Base-by-base conservation (phyloP, 2,113 vertebrate species). In the Crotophaga sulcirostris region DNA sequence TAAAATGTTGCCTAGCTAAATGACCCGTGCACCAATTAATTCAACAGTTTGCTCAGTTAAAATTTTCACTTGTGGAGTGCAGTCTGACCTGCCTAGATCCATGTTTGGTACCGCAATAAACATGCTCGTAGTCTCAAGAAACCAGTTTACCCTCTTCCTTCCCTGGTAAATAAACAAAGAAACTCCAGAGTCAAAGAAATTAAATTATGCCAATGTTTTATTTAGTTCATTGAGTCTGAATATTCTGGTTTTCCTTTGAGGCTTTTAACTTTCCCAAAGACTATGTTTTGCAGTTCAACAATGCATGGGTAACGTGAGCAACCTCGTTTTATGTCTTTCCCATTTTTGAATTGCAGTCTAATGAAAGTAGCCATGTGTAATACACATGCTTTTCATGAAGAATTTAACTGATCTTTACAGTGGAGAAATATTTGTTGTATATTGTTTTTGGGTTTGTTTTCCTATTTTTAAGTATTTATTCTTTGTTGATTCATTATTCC, bases 241-340 rank as follows among this genome's bases (percentile, higher is more conserved):
- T 89, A 86, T 73, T 85, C 49, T 81, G 24, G 4, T 88, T 94
- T 93, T 92, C 44, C 12, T 83, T 72, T 29, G 55, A 96, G 49
- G 19, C 26, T 89, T 94, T 91, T 73, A 45, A 52, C 38, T 95
- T 92, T 69, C 40, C 25, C 11, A 33, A 8, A 82, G 56, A 36
- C 10, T 80, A 11, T 79, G 26, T 90, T 94, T 82, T 93, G 47
- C 44, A 72, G 45, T 54, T 68, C 72, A 85, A 6, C 70, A 52
- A 68, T 77, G 47, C 64, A 60, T 44, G 52, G 31, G 18, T 85
- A 69, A 63, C 8, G 4, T n/a, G 23, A 74, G 14, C 33, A 88
- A 44, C 62, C 24, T 93, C 84, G 33, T 17, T 94, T 92, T 90
- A 87, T 69, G 40, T 60, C 54, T 78, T 94, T 95, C 68, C 44